Evolutionary conservation across 1,140 invertebrate genomes (phyloP).

Genomic region (Leguminivora glycinivorella): DNA sequence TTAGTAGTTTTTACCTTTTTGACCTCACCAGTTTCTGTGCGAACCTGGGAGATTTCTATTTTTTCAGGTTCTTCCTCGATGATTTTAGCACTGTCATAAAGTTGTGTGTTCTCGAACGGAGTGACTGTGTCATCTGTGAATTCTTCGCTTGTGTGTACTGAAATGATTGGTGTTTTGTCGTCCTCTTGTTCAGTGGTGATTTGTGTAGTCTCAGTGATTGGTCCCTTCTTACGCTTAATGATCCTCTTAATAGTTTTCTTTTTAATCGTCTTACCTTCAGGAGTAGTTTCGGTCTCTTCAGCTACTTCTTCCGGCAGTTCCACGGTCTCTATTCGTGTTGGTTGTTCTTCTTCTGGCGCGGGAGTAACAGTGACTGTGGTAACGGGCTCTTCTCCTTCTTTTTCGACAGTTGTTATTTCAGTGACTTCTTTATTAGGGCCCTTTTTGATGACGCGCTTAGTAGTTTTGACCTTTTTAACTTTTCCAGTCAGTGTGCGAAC

Average conservation of each 20-base stretch:
- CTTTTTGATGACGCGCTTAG: conserved; percentile 24
- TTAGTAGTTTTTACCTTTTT: conserved; percentile 45
- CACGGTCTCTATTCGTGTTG: conserved; percentile 36
- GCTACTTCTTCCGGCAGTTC: conserved; percentile 39
- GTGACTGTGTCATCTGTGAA: background rate
- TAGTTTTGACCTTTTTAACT: conserved; percentile 17
- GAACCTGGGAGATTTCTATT: conserved; percentile 48
- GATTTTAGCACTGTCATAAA: background rate
- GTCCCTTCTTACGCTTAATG: conserved; percentile 2
- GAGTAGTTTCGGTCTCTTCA: conserved; percentile 29
- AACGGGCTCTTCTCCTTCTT: conserved; percentile 47
- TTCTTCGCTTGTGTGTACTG: background rate
- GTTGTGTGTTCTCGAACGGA: background rate
- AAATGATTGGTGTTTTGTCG: conserved; percentile 39
- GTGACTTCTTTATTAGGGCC: conserved; percentile 41
- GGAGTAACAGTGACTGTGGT: conserved; percentile 54
- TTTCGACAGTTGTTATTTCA: conserved; percentile 34
- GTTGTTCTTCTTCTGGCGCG: conserved; percentile 30
- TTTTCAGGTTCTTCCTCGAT: background rate
- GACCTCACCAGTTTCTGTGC: conserved; percentile 42
- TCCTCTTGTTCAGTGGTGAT: conserved; percentile 45
- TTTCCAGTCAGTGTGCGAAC: conserved; percentile 6
- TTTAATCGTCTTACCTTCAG: conserved; percentile 16
- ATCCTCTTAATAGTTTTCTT: conserved; percentile 11
- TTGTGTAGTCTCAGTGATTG: conserved; percentile 36